Base-by-base conservation (phyloP, 2,797 vertebrate genomes). In the Anabas testudineus region DNA sequence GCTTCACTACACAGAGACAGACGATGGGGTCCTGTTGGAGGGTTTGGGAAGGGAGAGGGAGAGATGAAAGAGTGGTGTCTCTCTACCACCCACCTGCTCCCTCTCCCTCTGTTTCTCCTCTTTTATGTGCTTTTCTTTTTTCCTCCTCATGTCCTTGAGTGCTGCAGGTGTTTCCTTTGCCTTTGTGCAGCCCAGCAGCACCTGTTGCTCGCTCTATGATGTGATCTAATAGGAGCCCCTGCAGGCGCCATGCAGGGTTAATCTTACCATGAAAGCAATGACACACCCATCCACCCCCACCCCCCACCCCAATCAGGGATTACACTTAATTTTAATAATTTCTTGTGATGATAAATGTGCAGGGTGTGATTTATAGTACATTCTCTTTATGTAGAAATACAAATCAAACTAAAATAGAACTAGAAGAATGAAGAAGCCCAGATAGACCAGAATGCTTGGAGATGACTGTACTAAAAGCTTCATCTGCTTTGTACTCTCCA, bases 121-220 rank as follows among this genome's bases (percentile, higher is more conserved):
- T 82, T 83, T 74, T 71, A 62, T 51, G 49, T 61, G 65, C 49
- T 43, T 65, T 60, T 60, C 59, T 69, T 76, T 74, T 62, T 67
- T 42, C 24, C 46, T 49, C 52, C 45, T 34, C 0, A 15, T 56
- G 69, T 87, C 83, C 82, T 86, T 82, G 70, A 85, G 81, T 77
- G 80, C 80, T 53, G 64, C 83, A 47, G 71, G 72, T 82, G 80
- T 82, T 89, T 82, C 83, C 87, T 85, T 57, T 76, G 60, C 74
- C 77, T 90, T 86, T 90, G 86, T 88, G 74, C 55, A 22, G 5
- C 36, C 0, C 83, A 72, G 74, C 78, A 82, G 81, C 82, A 91
- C 90, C 87, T 91, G 89, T 90, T 89, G 89, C 76, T 67, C 55
- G 57, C 54, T 78, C 75, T 83, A 4, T 87, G 78, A 83, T 82